These are phyloP conservation scores for Synodontis membranacea DNA, from an alignment of 2,113 vertebrate genomes.

Conservation along the genomic window DNA sequence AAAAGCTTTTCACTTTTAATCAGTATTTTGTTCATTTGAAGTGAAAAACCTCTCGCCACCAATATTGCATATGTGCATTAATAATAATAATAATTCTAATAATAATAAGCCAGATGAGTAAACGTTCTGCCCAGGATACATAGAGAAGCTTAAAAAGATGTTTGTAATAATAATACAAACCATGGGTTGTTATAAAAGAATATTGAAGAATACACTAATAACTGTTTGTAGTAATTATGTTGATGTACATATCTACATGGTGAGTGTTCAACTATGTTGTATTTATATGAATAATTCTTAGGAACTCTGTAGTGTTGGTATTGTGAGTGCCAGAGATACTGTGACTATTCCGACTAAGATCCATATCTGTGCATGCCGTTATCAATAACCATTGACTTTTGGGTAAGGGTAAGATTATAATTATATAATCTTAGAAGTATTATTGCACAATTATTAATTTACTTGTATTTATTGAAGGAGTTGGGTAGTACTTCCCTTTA, in stretches of 20 bases:
- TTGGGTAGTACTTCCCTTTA: not conserved
- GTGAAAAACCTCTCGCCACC: too few species aligned
- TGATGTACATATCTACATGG: not conserved
- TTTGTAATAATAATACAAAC: too few species aligned
- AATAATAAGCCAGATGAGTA: too few species aligned
- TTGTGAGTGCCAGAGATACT: not conserved
- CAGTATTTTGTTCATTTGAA: too few species aligned
- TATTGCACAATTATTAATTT: too few species aligned
- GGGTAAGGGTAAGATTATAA: not conserved
- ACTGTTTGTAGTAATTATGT: not conserved
- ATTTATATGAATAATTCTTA: not conserved
- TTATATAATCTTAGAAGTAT: not conserved
- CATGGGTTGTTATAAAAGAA: too few species aligned
- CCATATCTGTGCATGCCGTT: not conserved
- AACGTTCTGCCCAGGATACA: too few species aligned
- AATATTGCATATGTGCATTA: too few species aligned
- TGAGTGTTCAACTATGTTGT: not conserved
- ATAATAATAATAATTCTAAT: too few species aligned
- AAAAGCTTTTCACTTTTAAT: too few species aligned
- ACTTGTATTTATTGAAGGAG: not conserved
- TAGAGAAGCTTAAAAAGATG: too few species aligned
- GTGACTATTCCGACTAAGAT: not conserved
- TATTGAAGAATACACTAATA: not conserved
- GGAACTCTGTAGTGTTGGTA: not conserved
- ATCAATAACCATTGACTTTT: not conserved